These are phyloP conservation scores for Merluccius polli DNA, from an alignment of 2,797 vertebrate species.

Conservation along the genomic window DNA sequence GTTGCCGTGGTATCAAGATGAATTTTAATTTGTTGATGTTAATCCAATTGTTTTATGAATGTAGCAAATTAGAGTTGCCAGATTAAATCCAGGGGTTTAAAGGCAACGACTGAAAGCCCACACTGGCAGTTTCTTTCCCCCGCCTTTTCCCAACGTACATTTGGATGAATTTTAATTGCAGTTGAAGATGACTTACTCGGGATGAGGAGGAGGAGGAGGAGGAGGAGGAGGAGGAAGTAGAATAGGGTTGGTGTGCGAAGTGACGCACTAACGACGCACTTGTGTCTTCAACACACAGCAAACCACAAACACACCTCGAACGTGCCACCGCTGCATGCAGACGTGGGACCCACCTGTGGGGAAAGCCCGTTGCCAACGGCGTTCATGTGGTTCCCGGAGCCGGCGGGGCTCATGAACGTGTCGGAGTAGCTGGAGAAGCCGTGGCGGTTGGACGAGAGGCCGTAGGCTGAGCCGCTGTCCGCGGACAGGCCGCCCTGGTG, in stretches of 20 bases:
- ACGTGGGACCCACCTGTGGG: constrained; percentile 82
- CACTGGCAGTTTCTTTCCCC: constrained; percentile 60
- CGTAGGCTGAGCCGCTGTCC: constrained; percentile 85
- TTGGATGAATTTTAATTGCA: constrained; percentile 5
- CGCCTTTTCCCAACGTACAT: constrained; percentile 54
- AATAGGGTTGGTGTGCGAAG: constrained; percentile 2
- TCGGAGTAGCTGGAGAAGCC: constrained; percentile 97
- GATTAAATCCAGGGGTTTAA: constrained; percentile 72
- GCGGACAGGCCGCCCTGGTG: constrained; percentile 91
- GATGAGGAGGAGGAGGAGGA: constrained; percentile 31
- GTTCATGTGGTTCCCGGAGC: constrained; percentile 96
- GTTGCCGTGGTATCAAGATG: constrained; percentile 72
- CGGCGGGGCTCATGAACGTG: constrained; percentile 93
- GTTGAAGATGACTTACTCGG: not conserved
- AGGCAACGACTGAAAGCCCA: constrained; percentile 63
- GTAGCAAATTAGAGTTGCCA: constrained; percentile 71
- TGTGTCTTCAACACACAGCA: too few species aligned
- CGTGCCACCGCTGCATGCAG: not conserved
- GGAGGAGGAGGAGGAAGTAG: constrained; percentile 12
- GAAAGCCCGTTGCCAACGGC: constrained; percentile 95
- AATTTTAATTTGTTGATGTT: constrained; percentile 79
- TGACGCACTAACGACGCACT: not conserved
- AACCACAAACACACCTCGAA: too few species aligned
- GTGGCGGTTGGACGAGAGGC: constrained; percentile 87
- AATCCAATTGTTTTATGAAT: constrained; percentile 79